phyloP scores from a whole-genome alignment of 92 coral and sea anemone species.

The Virgularia gustaviana region DNA sequence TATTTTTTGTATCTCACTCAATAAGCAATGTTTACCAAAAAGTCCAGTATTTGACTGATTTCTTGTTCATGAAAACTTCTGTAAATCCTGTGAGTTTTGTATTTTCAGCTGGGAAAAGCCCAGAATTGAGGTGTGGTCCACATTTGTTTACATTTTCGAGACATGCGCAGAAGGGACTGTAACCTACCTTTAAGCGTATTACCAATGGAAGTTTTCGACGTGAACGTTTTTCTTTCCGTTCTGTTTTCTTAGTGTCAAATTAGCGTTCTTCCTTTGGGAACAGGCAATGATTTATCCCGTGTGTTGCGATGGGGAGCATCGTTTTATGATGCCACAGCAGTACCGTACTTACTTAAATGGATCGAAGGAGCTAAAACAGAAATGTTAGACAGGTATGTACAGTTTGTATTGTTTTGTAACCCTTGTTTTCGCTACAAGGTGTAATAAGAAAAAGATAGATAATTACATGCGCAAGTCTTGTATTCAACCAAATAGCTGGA shows the following conservation, averaged over 20 bases:
- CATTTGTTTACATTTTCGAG: no score
- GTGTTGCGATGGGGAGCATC: slow-evolving; percentile 98
- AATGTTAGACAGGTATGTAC: slow-evolving; percentile 82
- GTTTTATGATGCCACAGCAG: slow-evolving; percentile 75
- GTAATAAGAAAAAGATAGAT: background rate
- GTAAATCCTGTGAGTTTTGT: no score
- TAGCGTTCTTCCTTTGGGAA: slow-evolving; percentile 92
- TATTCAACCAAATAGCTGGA: background rate
- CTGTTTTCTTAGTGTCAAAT: slow-evolving; percentile 75
- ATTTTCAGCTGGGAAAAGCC: no score
- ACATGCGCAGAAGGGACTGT: no score
- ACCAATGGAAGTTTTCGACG: background rate
- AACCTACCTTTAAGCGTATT: background rate
- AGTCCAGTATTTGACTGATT: no score
- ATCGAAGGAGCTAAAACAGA: slow-evolving; percentile 89
- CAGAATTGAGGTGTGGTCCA: no score
- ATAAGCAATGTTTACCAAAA: no score
- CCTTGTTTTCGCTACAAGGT: background rate
- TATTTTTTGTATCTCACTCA: no score
- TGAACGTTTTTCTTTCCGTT: background rate
- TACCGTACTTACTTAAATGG: slow-evolving; percentile 83
- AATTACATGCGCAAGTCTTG: background rate
- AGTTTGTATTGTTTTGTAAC: background rate
- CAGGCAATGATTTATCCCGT: slow-evolving; percentile 93
- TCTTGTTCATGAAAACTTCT: background rate